Evolutionary conservation across 2,888 invertebrate genomes (phyloP), one percentile per base, ranked within the genome.

Genomic region (Willowsia nigromaculata): DNA sequence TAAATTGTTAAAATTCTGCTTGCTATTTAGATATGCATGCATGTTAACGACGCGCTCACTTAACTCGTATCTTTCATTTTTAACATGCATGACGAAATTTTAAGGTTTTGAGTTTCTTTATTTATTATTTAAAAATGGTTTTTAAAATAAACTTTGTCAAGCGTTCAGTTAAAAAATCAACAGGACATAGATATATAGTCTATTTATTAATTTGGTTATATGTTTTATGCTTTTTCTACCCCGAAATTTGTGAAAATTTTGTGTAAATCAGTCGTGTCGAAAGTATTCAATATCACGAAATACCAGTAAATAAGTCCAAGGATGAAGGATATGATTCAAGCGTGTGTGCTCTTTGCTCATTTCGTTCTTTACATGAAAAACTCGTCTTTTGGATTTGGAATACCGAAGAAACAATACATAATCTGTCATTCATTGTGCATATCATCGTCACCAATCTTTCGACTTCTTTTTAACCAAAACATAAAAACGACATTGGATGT

Each of bases 351-450:
- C 47, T 74, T 74, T 74, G 47, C 50, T 47, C 27, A 47, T 74
- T 25, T 47, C 27, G 56, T 6, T 78, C 18, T 56, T 27, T 7
- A 7, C 15, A 50, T 15, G 5, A 53, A 78, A 78, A 78, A 78
- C 78, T 78, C 25, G 78, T 78, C 53, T 78, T 78, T 25, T 74
- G 43, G 74, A 47, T 11, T 47, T 33, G 3, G 33, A 78, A 33
- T 78, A 76, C 81, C 27, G 81, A 22, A 59, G 47, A 56, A 74
- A 68, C 11, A 68, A 68, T 18, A 25, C 15, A 83, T 71, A 65
- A 82, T 83, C 68, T 83, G 83, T 83, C 68, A 68, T 50, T 83
- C 83, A 83, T n/a, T 25, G 56, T 56, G 33, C 56, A 37, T 83
- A 50, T 68, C 83, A 71, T 68, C 43, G 43, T 62, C 62, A 59